phyloP scores from a whole-genome alignment of 1,140 invertebrate species.

The Artemia franciscana region DNA sequence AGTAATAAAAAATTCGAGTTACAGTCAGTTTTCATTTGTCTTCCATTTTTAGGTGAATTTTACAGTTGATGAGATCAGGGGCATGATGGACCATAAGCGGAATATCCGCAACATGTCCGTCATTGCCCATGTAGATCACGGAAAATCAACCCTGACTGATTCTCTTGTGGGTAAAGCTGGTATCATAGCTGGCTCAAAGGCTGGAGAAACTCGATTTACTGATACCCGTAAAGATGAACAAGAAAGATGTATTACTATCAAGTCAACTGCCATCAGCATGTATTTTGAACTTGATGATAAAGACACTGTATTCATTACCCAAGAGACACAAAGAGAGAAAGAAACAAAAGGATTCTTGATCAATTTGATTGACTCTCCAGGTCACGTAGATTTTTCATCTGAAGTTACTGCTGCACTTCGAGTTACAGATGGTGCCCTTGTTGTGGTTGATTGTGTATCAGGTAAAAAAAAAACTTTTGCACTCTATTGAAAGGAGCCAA shows the following conservation, averaged over 20 bases:
- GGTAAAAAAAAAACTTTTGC: no score
- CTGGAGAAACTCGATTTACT: slow-evolving; percentile 95
- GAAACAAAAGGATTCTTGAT: slow-evolving; percentile 80
- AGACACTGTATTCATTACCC: slow-evolving; percentile 70
- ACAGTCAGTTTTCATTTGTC: not conserved
- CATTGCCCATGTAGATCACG: slow-evolving; percentile 99
- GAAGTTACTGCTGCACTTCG: slow-evolving; percentile 96
- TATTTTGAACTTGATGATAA: slow-evolving; percentile 85
- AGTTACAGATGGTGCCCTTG: slow-evolving; percentile 95
- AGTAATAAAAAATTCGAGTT: not conserved
- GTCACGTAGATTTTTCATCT: slow-evolving; percentile 98
- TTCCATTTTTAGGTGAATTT: slow-evolving; percentile 77
- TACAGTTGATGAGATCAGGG: slow-evolving; percentile 97
- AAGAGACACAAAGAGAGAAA: slow-evolving; percentile 66
- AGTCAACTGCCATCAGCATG: slow-evolving; percentile 98
- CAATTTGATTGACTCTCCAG: slow-evolving; percentile 96
- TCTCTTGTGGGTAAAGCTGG: slow-evolving; percentile 98
- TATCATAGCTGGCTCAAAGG: slow-evolving; percentile 94
- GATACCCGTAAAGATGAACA: slow-evolving; percentile 99
- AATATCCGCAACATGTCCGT: slow-evolving; percentile 99
- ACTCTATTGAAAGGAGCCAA: no score
- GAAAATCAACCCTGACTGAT: slow-evolving; percentile 97
- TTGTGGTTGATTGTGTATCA: slow-evolving; percentile 98
- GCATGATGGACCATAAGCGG: slow-evolving; percentile 96
- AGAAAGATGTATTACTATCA: slow-evolving; percentile 99